A percentile compares a stretch with the other conserved stretches of the same genome.
Evolutionary conservation across 92 coral and sea anemone species (phyloP).

Genomic region (Nematostella vectensis): DNA sequence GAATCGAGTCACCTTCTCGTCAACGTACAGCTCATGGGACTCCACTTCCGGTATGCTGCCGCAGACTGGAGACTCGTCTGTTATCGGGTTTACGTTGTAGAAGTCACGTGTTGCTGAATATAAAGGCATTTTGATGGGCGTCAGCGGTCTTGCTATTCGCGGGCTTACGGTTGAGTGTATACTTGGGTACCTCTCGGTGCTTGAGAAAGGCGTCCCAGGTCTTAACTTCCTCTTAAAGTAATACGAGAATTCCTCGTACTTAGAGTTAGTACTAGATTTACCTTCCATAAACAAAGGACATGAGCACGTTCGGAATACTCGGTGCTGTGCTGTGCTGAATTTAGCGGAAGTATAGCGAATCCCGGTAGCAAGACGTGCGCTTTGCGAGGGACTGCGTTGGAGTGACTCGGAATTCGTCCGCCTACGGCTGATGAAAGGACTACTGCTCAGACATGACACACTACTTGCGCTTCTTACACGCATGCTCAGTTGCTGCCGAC

Average conservation of each 20-base stretch:
- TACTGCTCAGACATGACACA: neutral
- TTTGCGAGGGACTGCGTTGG: neutral
- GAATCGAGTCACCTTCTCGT: neutral
- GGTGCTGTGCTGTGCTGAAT: neutral
- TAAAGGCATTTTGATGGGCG: neutral
- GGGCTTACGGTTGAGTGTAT: neutral
- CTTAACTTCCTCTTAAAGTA: neutral
- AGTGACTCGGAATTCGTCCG: neutral
- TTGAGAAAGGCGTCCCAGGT: neutral
- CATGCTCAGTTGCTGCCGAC: neutral
- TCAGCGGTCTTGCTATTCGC: neutral
- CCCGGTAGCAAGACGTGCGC: neutral
- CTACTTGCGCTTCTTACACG: neutral
- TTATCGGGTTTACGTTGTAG: neutral
- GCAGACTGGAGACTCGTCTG: neutral
- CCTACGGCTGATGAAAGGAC: neutral
- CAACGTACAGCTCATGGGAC: neutral
- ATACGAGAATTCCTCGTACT: neutral
- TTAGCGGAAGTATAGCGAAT: neutral
- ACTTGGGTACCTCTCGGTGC: neutral
- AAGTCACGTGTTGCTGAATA: neutral
- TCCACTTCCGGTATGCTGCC: neutral
- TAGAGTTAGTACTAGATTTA: neutral
- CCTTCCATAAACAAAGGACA: neutral
- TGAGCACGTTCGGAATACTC: neutral